Base-by-base conservation (phyloP, 2,888 invertebrate genomes). In the Blastobasis adustella region DNA sequence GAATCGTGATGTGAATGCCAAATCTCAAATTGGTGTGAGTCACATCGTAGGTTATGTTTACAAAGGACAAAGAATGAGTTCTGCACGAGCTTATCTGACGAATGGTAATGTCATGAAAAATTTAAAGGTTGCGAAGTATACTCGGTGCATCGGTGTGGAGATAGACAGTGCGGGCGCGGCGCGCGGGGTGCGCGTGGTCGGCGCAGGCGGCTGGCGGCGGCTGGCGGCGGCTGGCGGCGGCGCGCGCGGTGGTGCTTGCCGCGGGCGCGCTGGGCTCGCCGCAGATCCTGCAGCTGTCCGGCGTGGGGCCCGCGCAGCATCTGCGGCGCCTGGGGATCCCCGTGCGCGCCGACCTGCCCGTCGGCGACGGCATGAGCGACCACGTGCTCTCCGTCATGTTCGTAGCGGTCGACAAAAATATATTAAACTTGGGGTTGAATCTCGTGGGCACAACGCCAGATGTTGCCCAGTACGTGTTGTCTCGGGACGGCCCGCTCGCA, bases 231-330 rank as follows among this genome's bases (percentile, higher is more conserved):
- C 23, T 81, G 1, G 76, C 61, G 50, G 79, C 75, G 0, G 62
- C 54, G 5, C 66, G 60, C 10, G 83, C 82, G 56, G 76, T 84
- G 0, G 67, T 84, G 5, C 56, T 84, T 7, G 71, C 77, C 40
- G 81, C 83, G 0, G 84, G 84, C 0, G 53, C 81, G 0, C 55
- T 82, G 1, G 78, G 67, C 0, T 76, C 77, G 1, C 73, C 83
- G 6, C 79, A 82, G 43, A 65, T 84, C 50, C 53, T 84, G 49
- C 66, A 79, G 78, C 53, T 75, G 37, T 84, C 83, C 1, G 84
- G 84, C 0, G 56, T 84, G 3, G 84, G 83, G 0, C 77, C 69
- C 1, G 62, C 67, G 2, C 61, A 66, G 0, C 79, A 80, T 47
- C 61, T 83, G 41, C 41, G 55, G 5, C 46, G 55, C 5, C 58